Evolutionary conservation across 1,140 invertebrate genomes (phyloP).

Genomic region (Bombus confusus): DNA sequence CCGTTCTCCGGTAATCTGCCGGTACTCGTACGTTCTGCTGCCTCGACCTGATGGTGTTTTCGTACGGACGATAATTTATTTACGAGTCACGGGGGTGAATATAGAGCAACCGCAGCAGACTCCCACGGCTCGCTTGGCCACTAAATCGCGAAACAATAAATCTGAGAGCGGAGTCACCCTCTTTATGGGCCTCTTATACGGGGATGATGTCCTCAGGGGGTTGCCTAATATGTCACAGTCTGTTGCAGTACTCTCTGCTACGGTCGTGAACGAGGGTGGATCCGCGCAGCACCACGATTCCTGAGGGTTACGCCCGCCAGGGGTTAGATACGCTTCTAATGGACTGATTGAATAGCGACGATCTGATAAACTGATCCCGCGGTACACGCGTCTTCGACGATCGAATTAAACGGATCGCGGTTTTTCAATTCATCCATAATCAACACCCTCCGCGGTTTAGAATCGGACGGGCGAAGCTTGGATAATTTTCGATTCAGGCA

Average conservation of each 20-base stretch:
- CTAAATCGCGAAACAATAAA: slow-evolving; percentile 82
- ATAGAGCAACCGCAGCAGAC: slow-evolving; percentile 27
- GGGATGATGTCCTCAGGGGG: slow-evolving; percentile 77
- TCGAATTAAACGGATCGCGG: slow-evolving; percentile 61
- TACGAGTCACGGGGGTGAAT: slow-evolving; percentile 62
- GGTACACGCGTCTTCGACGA: slow-evolving; percentile 40
- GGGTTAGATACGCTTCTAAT: slow-evolving; percentile 75
- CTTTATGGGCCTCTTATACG: slow-evolving; percentile 72
- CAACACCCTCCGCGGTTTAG: neutral
- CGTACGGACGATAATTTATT: slow-evolving; percentile 72
- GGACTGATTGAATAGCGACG: slow-evolving; percentile 80
- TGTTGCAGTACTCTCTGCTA: slow-evolving; percentile 78
- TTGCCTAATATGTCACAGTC: slow-evolving; percentile 82
- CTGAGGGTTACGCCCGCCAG: slow-evolving; percentile 56
- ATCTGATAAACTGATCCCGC: slow-evolving; percentile 78
- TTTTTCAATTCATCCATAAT: slow-evolving; percentile 42
- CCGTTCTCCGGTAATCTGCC: neutral
- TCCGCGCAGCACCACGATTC: slow-evolving; percentile 7
- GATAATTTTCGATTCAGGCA: neutral
- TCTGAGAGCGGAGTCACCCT: slow-evolving; percentile 73
- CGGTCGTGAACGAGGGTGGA: slow-evolving; percentile 55
- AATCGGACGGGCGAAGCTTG: accelerated
- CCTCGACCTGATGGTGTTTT: neutral
- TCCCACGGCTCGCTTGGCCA: slow-evolving; percentile 74
- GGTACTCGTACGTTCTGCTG: neutral